Evolutionary conservation across 2,113 vertebrate genomes (phyloP), one percentile per base, ranked within the genome.

Genomic region (Formicarius rufipectus): DNA sequence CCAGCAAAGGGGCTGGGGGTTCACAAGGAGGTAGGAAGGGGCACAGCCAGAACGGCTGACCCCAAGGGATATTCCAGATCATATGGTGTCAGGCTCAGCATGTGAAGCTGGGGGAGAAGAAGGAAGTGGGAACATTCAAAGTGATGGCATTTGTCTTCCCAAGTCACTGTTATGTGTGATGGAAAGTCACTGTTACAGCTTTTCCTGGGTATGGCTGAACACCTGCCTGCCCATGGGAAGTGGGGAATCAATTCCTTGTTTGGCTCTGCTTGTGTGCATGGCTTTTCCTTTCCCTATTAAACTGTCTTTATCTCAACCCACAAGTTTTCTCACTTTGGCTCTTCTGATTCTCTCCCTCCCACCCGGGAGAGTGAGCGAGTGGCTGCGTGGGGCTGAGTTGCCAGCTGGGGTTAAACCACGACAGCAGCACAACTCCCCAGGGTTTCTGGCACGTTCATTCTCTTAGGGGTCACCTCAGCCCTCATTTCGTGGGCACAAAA

Each of bases 401-500:
- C 42, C 21, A 35, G 53, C 40, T 35, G 40, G 53, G 53, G 53
- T 22, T 44, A 44, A 76, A 45, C 56, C 42, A 63, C 2, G 33
- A 14, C 33, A 45, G 62, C 76, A 75, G 69, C 49, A 40, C 77
- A 76, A 14, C 90, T 73, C 93, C 24, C 7, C 35, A 4, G 49
- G 94, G 73, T 39, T 90, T 95, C 93, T 63, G 93, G 69, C 84
- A 35, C 30, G 74, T 53, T 85, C 62, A 8, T 79, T 96, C 87
- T 97, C 89, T 78, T 12, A 3, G 4, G 13, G 60, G 19, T 92
- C n/a, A 15, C 79, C 91, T 95, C 81, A 63, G 59, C 92, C 94
- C 90, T 96, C 93, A 18, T 64, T 67, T 52, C 40, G 45, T 5
- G 52, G 84, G 62, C 74, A 50, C 44, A 75, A 83, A 91, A 94